These are phyloP conservation scores for Ctenomys sociabilis DNA, from an alignment of 2,113 vertebrate genomes.

Conservation along the genomic window DNA sequence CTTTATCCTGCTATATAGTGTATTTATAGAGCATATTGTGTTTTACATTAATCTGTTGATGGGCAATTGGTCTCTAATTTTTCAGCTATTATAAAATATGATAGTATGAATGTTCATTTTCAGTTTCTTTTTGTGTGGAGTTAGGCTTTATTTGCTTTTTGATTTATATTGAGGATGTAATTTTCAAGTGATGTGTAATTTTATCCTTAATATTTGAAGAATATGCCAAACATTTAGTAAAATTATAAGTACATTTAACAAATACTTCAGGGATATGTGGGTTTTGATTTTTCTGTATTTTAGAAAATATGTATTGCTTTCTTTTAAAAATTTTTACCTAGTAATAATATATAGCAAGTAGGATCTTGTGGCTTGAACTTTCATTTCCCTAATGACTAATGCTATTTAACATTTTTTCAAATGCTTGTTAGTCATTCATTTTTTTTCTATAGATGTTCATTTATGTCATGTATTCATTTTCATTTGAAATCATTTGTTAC, in stretches of 20 bases:
- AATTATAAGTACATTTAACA: not conserved
- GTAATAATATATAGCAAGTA: not conserved
- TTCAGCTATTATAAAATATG: not conserved
- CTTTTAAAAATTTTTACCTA: not conserved
- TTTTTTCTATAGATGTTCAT: not conserved
- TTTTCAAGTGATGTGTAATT: not conserved
- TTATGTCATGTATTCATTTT: not conserved
- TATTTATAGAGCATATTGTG: not conserved
- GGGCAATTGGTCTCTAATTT: not conserved
- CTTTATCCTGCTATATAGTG: no score
- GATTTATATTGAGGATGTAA: not conserved
- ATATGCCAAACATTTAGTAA: not conserved
- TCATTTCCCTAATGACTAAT: not conserved
- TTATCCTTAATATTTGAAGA: not conserved
- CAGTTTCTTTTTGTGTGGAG: not conserved
- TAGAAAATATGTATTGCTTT: not conserved
- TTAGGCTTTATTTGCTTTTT: not conserved
- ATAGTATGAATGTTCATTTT: not conserved
- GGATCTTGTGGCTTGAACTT: not conserved
- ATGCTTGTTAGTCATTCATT: not conserved
- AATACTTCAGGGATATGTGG: not conserved
- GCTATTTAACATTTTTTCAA: not conserved
- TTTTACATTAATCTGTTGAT: not conserved
- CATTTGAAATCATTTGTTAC: not conserved
- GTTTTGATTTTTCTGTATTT: not conserved